A percentile compares a stretch with the other conserved stretches of the same genome.
Conservation (phyloP, 2,113 vertebrate genomes). For the Ranitomeya imitator region DNA sequence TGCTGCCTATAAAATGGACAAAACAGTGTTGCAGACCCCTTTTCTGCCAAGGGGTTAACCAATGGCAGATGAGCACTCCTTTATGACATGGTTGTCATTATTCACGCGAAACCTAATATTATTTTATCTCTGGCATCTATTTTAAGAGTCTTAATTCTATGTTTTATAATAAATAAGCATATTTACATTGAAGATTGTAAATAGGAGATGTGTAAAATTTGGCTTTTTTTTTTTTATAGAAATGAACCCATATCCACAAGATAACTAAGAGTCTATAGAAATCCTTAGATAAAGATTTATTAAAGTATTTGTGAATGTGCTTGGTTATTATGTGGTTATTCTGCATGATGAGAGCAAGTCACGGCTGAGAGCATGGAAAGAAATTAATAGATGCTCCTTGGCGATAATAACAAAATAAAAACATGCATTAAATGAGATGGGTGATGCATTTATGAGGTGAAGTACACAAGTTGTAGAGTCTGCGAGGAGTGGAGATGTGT, state of each 20-base stretch:
- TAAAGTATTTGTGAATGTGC: conserved; percentile 84
- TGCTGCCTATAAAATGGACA: conserved; percentile 56
- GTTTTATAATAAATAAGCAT: conserved; percentile 96
- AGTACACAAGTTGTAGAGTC: background rate
- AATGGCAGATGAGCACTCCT: conserved; percentile 64
- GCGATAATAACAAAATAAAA: background rate
- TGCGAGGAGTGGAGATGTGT: background rate
- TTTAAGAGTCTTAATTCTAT: conserved; percentile 77
- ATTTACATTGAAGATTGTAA: conserved; percentile 95
- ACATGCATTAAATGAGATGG: background rate
- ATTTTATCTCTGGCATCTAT: conserved; percentile 74
- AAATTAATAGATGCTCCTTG: conserved; percentile 10
- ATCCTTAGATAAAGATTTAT: conserved; percentile 76
- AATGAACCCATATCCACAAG: conserved; percentile 80
- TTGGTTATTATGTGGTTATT: conserved; percentile 59
- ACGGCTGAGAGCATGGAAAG: background rate
- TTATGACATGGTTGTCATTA: conserved; percentile 66
- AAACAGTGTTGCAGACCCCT: conserved; percentile 49
- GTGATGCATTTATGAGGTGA: background rate
- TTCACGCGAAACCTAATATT: conserved; percentile 78
- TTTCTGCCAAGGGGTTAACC: conserved; percentile 46
- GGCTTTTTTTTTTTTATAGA: conserved; percentile 89
- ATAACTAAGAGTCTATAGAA: conserved; percentile 86
- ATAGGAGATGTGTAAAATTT: conserved; percentile 99
- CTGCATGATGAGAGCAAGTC: background rate